Base-by-base conservation (phyloP, 1,140 invertebrate genomes). In the Drosophila subpulchrella region DNA sequence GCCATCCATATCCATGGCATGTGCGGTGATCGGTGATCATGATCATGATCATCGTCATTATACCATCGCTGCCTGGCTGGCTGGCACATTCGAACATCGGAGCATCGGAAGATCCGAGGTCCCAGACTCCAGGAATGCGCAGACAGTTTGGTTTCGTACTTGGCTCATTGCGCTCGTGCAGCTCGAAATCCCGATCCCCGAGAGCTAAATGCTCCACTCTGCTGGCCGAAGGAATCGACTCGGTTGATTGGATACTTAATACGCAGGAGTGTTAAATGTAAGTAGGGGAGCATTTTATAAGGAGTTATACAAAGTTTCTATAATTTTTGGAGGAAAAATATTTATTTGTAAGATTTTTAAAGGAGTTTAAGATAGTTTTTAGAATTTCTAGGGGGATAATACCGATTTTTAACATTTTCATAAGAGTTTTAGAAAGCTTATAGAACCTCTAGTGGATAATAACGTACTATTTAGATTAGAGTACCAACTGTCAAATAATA, bases 111-210 rank as follows among this genome's bases (percentile, higher is more conserved):
- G 8, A 68, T 24, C 61, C 57, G 20, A 73, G 65, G 54, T 80
- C 68, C 68, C 81, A 81, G 82, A 83, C 86, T 71, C 56, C 71
- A 78, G 71, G 67, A 68, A 68, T 46, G 75, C 80, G 84, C 60
- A 88, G 84, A 88, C 84, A 88, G 84, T 88, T 89, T 81, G 80
- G 84, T 88, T 88, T 89, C 62, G 70, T 80, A 83, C 85, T 84
- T 70, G 84, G 84, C 84, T 85, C 81, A 84, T 80, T 85, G 76
- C 81, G 81, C 81, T 81, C 83, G 78, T 86, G 82, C 81, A 81
- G 81, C 81, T 75, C 74, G 54, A 81, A 57, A 63, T 46, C 17
- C 42, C 42, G 11, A 60, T 63, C 30, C 13, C 17, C 55, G 55
- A 56, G 20, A 68, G 15, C 73, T 46, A 51, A 27, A 42, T 68